Evolutionary conservation across 2,797 vertebrate species (phyloP).

Genomic region (Ctenopoma multispine): DNA sequence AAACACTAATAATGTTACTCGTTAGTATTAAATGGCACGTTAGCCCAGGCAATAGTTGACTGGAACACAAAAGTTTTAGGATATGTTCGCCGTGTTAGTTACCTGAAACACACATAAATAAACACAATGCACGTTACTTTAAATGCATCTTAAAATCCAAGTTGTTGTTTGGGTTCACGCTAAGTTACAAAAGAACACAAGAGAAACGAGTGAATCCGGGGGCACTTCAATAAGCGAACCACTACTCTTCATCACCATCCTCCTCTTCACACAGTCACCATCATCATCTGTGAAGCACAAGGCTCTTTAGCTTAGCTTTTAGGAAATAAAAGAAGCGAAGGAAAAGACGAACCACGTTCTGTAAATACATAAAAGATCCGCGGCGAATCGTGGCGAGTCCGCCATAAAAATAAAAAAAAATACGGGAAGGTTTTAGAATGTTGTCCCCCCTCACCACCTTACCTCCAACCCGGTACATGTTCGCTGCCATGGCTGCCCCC

Average conservation of each 20-base stretch:
- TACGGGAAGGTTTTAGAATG: slow-evolving; percentile 28
- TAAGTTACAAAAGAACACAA: slow-evolving; percentile 53
- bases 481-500: slow-evolving; percentile 89
- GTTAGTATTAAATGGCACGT: slow-evolving; percentile 12
- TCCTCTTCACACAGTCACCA: slow-evolving; percentile 78
- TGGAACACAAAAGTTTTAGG: slow-evolving; percentile 67
- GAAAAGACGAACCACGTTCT: slow-evolving; percentile 71
- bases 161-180: slow-evolving; percentile 33
- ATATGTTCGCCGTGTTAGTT: slow-evolving; percentile 29
- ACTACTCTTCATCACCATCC: slow-evolving; percentile 81
- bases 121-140: slow-evolving; percentile 37
- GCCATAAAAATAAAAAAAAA: slow-evolving; percentile 47
- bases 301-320: slow-evolving; percentile 81
- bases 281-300: slow-evolving; percentile 78
- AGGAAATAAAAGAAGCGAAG: slow-evolving; percentile 81
- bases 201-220: slow-evolving; percentile 44
- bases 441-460: slow-evolving; percentile 55
- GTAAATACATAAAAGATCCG: slow-evolving; percentile 56
- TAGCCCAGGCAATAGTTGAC: slow-evolving; percentile 30
- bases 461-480: slow-evolving; percentile 92
- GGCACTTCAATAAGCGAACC: slow-evolving; percentile 54
- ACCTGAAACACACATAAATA: slow-evolving; percentile 26
- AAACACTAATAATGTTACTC: slow-evolving; percentile 7
- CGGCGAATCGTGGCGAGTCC: slow-evolving; percentile 58
- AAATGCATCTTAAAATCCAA: slow-evolving; percentile 21